These are phyloP conservation scores for Aegotheles bennettii DNA, from an alignment of 2,113 vertebrate species.

Conservation along the genomic window DNA sequence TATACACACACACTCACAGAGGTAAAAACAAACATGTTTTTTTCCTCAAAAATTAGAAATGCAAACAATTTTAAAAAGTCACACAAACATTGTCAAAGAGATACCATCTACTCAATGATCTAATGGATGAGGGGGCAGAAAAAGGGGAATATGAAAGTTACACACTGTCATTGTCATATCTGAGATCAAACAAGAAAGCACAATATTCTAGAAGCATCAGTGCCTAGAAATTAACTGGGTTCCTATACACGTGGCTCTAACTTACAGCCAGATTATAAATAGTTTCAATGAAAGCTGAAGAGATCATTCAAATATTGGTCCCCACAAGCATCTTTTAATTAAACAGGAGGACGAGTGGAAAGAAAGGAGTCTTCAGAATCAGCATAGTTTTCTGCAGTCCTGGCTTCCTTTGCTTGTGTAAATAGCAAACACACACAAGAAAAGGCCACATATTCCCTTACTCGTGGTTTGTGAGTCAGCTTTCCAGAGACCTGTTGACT, in stretches of 20 bases:
- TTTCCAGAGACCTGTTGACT: not conserved
- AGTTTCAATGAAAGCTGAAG: not conserved
- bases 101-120: not conserved
- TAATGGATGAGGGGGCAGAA: not conserved
- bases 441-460: not conserved
- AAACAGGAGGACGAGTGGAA: not conserved
- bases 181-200: not conserved
- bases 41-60: not conserved
- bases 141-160: not conserved
- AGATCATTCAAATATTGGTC: not conserved
- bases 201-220: not conserved
- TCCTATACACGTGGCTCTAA: not conserved
- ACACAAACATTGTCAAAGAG: not conserved
- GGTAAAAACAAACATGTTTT: not conserved
- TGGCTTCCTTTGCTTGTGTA: not conserved
- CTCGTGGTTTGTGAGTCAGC: not conserved
- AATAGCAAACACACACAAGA: not conserved
- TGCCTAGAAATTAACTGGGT: not conserved
- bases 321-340: not conserved
- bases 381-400: not conserved
- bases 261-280: not conserved
- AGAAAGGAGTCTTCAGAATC: not conserved
- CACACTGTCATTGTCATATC: rapidly evolving
- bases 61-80: not conserved
- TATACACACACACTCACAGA: not conserved